phyloP scores from a whole-genome alignment of 2,797 vertebrate species.

The Zenarchopterus dispar region DNA sequence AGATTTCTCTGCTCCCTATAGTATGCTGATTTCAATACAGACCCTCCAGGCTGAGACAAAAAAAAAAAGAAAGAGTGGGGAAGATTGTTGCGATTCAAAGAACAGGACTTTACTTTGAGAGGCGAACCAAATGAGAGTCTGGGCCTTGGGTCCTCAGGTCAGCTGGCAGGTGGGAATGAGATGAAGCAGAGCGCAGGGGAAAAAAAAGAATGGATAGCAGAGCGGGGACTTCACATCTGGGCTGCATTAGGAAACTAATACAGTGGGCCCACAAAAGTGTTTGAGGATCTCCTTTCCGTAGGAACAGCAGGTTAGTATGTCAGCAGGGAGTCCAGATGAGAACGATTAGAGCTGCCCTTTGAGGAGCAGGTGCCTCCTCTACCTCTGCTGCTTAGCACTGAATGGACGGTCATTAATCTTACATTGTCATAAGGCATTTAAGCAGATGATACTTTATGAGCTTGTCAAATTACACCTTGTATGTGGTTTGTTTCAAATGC shows the following conservation, averaged over 20 bases:
- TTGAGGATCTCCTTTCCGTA: slow-evolving; percentile 83
- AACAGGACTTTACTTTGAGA: slow-evolving; percentile 77
- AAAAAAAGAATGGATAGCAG: slow-evolving; percentile 54
- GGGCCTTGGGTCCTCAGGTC: slow-evolving; percentile 75
- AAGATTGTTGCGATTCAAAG: slow-evolving; percentile 74
- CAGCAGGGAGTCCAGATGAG: slow-evolving; percentile 88
- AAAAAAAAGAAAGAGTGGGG: slow-evolving; percentile 36
- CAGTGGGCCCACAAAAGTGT: slow-evolving; percentile 84
- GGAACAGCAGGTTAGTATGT: slow-evolving; percentile 87
- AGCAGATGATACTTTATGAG: slow-evolving; percentile 72
- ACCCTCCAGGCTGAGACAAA: slow-evolving; percentile 67
- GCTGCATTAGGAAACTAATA: slow-evolving; percentile 91
- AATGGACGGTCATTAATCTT: slow-evolving; percentile 78
- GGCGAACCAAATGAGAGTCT: slow-evolving; percentile 79
- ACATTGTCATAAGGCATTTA: slow-evolving; percentile 74
- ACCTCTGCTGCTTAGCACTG: slow-evolving; percentile 66
- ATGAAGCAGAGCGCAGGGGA: slow-evolving; percentile 74
- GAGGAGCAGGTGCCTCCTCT: slow-evolving; percentile 84
- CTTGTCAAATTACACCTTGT: slow-evolving; percentile 65
- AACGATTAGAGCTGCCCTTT: slow-evolving; percentile 87
- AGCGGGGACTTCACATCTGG: slow-evolving; percentile 82
- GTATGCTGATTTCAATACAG: slow-evolving; percentile 59
- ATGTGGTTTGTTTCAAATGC: slow-evolving; percentile 70
- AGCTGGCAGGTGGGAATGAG: slow-evolving; percentile 85
- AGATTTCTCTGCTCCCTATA: slow-evolving; percentile 54